These are phyloP conservation scores for Pogonognathellus flavescens DNA, from an alignment of 1,140 invertebrate species.

Conservation along the genomic window DNA sequence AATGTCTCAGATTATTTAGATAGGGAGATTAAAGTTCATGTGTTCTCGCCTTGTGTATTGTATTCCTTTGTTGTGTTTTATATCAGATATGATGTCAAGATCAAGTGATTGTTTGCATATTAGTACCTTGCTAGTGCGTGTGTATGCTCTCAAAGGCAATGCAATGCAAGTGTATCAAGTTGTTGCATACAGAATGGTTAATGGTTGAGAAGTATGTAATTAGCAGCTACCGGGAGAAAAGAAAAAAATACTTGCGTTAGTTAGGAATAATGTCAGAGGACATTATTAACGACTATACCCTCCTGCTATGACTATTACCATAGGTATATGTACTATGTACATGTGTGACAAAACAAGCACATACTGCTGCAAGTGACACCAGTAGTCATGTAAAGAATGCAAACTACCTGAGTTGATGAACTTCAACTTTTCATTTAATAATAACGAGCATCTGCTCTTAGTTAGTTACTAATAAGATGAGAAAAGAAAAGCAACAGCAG, in stretches of 20 bases:
- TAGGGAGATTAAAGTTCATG: slow-evolving; percentile 5
- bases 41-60: no score
- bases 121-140: slow-evolving; percentile 20
- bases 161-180: not conserved
- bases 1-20: not conserved
- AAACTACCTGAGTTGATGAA: slow-evolving; percentile 19
- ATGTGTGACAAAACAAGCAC: no score
- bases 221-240: slow-evolving; percentile 8
- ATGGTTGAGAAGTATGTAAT: slow-evolving; percentile 18
- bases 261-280: not conserved
- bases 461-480: not conserved
- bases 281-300: no score
- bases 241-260: not conserved
- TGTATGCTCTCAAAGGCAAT: not conserved
- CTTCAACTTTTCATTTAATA: slow-evolving; percentile 29
- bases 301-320: no score
- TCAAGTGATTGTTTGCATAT: slow-evolving; percentile 42
- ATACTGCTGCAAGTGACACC: no score
- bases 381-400: no score
- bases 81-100: slow-evolving; percentile 33
- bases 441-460: not conserved
- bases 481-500: slow-evolving; percentile 10
- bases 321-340: no score
- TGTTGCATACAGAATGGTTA: not conserved
- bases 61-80: not conserved